phyloP scores from a whole-genome alignment of 2,113 vertebrate genomes.

The Muntiacus reevesi region DNA sequence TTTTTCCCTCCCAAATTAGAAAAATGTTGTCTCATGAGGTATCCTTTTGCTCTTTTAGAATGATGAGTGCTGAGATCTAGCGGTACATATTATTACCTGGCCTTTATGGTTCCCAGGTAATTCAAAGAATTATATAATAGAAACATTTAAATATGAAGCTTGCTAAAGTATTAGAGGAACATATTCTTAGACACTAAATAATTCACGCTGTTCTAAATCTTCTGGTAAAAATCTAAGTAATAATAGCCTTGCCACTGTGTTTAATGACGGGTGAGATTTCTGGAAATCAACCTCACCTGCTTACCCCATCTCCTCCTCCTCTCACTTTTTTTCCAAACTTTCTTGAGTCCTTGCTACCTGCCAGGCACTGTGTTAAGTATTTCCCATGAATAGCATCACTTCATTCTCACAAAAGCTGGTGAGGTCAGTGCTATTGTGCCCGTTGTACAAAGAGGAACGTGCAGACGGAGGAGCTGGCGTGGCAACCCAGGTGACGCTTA shows the following conservation, averaged over 20 bases:
- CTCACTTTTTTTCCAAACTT: not conserved
- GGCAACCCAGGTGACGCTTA: not conserved
- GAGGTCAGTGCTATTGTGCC: not conserved
- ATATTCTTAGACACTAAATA: not conserved
- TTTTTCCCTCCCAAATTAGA: not conserved
- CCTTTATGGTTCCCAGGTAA: not conserved
- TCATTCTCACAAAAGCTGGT: not conserved
- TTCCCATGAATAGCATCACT: not conserved
- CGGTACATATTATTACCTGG: not conserved
- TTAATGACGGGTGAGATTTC: not conserved
- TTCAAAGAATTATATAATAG: not conserved
- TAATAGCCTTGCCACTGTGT: not conserved
- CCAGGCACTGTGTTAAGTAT: not conserved
- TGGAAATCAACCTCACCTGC: not conserved
- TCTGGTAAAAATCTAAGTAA: not conserved
- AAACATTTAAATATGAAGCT: not conserved
- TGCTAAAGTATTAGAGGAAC: not conserved
- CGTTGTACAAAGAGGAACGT: not conserved
- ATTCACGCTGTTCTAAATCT: not conserved
- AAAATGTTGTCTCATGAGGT: not conserved
- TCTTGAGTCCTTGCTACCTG: too few relatives aligned
- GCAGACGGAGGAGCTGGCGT: not conserved
- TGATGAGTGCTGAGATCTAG: not conserved
- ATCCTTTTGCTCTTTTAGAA: not conserved
- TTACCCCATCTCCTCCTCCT: too few relatives aligned